Evolutionary conservation across 2,113 vertebrate genomes (phyloP), one percentile per base, ranked within the genome.

Genomic region (Leiothrix lutea): DNA sequence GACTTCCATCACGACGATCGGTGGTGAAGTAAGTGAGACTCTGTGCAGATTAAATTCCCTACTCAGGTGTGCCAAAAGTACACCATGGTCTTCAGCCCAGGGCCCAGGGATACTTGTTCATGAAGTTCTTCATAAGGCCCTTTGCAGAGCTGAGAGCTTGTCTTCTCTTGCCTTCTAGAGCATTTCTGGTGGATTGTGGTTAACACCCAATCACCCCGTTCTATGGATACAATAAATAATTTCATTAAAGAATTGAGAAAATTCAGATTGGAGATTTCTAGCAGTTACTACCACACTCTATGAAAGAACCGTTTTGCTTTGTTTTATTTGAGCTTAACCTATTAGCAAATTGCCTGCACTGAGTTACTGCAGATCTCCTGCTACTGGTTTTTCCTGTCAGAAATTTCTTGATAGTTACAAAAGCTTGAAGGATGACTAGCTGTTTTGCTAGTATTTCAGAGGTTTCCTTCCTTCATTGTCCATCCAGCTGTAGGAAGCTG

Each of bases 21-120:
- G 53, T 12, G 98, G 97, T 85, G 98, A 99, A 98, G 99, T 99
- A 97, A 92, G 93, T 97, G 50, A 92, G 40, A 57, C 65, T 58
- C 4, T 22, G 45, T 88, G 38, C 67, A 56, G 31, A 51, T n/a
- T 64, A 25, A 81, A 29, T 35, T 20, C 29, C 14, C 19, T 73
- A 16, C 8, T 40, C 6, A 8, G 3, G 72, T 72, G 20, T 58
- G 33, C 71, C 47, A 44, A 8, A 47, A 50, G 38, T 47, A 38
- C 22, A 20, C n/a, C 5, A 2, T 57, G 18, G 35, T 56, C 15
- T 21, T 61, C 12, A 78, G 31, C 23, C 18, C 24, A 6, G 35
- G 8, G 11, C 67, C 56, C 65, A 48, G 0, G 36, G 53, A 36
- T 40, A 12, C 10, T 80, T 70, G 23, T 48, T 58, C 31, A 6